Evolutionary conservation across 2,888 invertebrate genomes (phyloP), one percentile per base, ranked within the genome.

Genomic region (Eupithecia inturbata): DNA sequence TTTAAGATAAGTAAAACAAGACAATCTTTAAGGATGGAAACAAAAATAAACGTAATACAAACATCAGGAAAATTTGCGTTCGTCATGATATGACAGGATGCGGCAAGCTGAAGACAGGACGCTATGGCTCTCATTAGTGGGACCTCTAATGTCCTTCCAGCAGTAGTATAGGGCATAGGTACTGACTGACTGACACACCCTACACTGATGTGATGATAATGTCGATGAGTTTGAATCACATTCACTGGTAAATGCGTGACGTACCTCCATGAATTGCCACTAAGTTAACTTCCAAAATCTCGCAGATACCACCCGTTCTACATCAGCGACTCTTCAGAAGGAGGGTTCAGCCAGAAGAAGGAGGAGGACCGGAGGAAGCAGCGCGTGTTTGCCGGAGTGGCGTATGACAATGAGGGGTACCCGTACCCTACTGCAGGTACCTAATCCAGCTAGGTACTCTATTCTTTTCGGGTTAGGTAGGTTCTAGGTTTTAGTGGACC

Each of bases 271-370:
- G 36, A 1, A 0, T 2, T 1, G 7, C 1, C 3, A 16, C 28
- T 16, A 62, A 9, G 7, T 2, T n/a, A 12, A 45, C n/a, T n/a
- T 45, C 3, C 41, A 45, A 22, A 22, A 22, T 36, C 9, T 57
- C 22, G 2, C 81, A 96, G 96, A 82, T 98, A 97, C 90, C 98
- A 98, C 92, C 98, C 98, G 16, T 96, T 98, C 88, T 98, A 98
- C 92, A 98, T 98, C 84, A 98, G 98, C 57, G 97, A 97, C 87
- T 98, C 97, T 3, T 92, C 95, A 0, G 97, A 98, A 88, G 98
- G 98, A 36, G 98, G 98, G 1, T 97, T 96, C 84, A 97, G 97
- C 0, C 98, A 98, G 89, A 97, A 97, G 88, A 95, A 92, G 22
- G 96, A 96, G 67, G 94, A 95, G 0, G 96, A 98, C 60, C 96